These are phyloP conservation scores for Julus scandinavius DNA, from an alignment of 2,888 invertebrate genomes.

Conservation along the genomic window DNA sequence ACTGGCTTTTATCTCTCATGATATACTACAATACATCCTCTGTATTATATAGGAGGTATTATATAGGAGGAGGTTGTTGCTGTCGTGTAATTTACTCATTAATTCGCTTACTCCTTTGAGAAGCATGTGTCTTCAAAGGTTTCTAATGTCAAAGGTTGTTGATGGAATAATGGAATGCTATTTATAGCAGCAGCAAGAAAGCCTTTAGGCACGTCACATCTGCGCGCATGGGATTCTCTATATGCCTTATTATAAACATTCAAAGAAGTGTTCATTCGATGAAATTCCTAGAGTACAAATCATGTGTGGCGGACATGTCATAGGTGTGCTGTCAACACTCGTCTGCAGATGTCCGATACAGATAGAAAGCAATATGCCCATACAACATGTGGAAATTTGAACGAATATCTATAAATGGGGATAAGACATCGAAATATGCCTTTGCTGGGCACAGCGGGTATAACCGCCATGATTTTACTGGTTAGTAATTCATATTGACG, in stretches of 20 bases:
- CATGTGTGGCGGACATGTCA: not conserved
- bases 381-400: not conserved
- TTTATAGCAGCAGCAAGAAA: not conserved
- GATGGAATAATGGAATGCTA: not conserved
- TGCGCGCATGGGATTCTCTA: not conserved
- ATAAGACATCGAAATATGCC: not conserved
- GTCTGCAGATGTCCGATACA: not conserved
- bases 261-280: not conserved
- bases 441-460: not conserved
- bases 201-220: not conserved
- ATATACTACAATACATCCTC: not conserved
- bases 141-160: not conserved
- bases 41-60: too few species aligned
- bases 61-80: not conserved
- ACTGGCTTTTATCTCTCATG: not conserved
- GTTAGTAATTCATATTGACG: constrained; percentile 29
- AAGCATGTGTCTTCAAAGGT: not conserved
- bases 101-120: not conserved
- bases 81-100: not conserved
- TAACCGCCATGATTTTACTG: constrained; percentile 1
- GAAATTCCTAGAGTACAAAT: not conserved
- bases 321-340: not conserved
- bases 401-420: not conserved
- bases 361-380: not conserved
- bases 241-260: not conserved